Percentiles rank a stretch among this genome's conserved stretches.
phyloP scores from a whole-genome alignment of 35 echinoderm and acorn worm genomes.

The Apostichopus parvimensis region DNA sequence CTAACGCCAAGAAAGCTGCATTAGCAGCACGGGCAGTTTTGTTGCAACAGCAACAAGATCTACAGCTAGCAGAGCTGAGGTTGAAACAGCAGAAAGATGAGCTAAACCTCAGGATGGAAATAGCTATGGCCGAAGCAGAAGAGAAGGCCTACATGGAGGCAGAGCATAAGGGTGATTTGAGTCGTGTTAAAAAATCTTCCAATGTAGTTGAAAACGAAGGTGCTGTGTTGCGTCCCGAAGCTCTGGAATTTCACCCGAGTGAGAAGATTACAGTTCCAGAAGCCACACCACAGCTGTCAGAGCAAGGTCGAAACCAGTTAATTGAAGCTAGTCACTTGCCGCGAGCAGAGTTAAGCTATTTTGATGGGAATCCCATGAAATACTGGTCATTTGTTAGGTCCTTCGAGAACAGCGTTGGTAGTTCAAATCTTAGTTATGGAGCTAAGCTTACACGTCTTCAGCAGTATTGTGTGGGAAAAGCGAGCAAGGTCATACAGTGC shows the following conservation, averaged over 20 bases:
- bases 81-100: constrained; percentile 29
- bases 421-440: constrained; percentile 28
- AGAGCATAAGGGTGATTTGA: background rate
- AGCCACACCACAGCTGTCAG: background rate
- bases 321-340: constrained; percentile 63
- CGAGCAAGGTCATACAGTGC: background rate
- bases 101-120: background rate
- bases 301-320: background rate
- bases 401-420: constrained; percentile 66
- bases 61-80: constrained; percentile 7
- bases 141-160: background rate
- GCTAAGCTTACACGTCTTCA: constrained; percentile 59
- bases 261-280: background rate
- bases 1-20: constrained; percentile 22
- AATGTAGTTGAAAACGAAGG: background rate
- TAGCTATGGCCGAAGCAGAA: constrained; percentile 12
- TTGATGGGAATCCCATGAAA: constrained; percentile 62
- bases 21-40: background rate
- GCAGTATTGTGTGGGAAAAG: constrained; percentile 63
- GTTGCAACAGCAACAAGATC: background rate
- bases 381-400: constrained; percentile 51
- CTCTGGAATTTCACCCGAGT: background rate
- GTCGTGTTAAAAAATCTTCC: background rate
- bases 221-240: background rate
- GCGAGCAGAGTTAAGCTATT: constrained; percentile 50